These are phyloP conservation scores for Dinoponera quadriceps DNA, from an alignment of 1,140 invertebrate genomes.

Conservation along the genomic window DNA sequence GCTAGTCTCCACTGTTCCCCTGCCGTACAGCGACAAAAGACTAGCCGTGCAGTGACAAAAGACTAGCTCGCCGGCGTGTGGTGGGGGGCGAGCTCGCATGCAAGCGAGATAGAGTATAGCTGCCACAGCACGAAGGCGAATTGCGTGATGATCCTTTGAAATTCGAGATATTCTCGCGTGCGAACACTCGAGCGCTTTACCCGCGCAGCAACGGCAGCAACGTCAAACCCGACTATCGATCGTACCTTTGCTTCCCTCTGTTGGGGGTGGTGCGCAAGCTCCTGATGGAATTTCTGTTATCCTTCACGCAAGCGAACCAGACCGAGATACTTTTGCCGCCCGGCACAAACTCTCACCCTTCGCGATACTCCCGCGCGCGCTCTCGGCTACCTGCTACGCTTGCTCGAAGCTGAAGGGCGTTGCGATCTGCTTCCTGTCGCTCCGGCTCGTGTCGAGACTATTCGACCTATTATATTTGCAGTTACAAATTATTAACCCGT, in stretches of 20 bases:
- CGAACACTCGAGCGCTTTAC: background rate
- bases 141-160: background rate
- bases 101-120: background rate
- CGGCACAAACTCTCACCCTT: constrained; percentile 34
- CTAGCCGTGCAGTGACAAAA: too few relatives aligned
- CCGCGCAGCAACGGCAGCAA: background rate
- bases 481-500: too few relatives aligned
- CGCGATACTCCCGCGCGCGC: constrained; percentile 12
- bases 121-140: background rate
- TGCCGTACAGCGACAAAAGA: too few relatives aligned
- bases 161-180: background rate
- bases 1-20: too few relatives aligned
- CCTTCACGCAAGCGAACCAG: background rate
- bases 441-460: background rate
- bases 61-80: too few relatives aligned
- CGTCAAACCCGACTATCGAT: constrained; percentile 20
- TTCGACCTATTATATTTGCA: too few relatives aligned
- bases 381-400: constrained; percentile 42
- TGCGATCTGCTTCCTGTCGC: constrained; percentile 51
- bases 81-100: too few relatives aligned
- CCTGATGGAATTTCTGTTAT: constrained; percentile 48
- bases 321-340: background rate
- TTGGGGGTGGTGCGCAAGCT: constrained; percentile 11
- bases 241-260: constrained; percentile 63
- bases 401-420: constrained; percentile 43